Evolutionary conservation across 1,140 invertebrate species (phyloP).

Genomic region (Drosophila prosaltans): DNA sequence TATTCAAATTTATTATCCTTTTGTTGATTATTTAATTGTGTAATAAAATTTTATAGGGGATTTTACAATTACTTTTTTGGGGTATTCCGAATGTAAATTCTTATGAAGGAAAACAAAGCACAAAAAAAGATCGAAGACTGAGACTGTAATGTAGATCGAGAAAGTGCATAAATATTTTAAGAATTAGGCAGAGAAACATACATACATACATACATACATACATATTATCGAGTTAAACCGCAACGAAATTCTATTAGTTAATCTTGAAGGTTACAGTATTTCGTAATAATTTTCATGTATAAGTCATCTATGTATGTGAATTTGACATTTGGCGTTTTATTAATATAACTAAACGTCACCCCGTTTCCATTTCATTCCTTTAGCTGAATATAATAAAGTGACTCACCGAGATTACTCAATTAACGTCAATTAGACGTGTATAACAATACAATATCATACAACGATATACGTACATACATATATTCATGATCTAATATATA

Average conservation of each 20-base stretch:
- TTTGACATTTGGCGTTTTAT: conserved; percentile 18
- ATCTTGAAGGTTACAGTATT: background rate
- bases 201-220: too few species aligned
- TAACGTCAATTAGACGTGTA: conserved; percentile 38
- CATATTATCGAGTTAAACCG: background rate
- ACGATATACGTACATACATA: background rate
- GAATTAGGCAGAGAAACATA: too few species aligned
- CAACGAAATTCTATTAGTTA: background rate
- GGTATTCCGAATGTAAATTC: too few species aligned
- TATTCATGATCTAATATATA: conserved; percentile 1
- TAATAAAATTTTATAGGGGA: too few species aligned
- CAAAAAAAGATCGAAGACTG: too few species aligned
- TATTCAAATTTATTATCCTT: too few species aligned
- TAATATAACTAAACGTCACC: conserved; percentile 24
- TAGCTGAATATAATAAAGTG: conserved; percentile 7
- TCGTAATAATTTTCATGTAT: background rate
- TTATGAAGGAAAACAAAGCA: too few species aligned
- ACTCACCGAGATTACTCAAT: conserved; percentile 50
- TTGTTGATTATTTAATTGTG: too few species aligned
- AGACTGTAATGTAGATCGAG: too few species aligned
- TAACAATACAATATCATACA: background rate
- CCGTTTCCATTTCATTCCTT: background rate
- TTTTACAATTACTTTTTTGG: too few species aligned
- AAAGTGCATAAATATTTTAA: too few species aligned
- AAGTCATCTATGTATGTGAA: conserved; percentile 6